phyloP scores from a whole-genome alignment of 2,113 vertebrate genomes.

The Pteropus alecto region DNA sequence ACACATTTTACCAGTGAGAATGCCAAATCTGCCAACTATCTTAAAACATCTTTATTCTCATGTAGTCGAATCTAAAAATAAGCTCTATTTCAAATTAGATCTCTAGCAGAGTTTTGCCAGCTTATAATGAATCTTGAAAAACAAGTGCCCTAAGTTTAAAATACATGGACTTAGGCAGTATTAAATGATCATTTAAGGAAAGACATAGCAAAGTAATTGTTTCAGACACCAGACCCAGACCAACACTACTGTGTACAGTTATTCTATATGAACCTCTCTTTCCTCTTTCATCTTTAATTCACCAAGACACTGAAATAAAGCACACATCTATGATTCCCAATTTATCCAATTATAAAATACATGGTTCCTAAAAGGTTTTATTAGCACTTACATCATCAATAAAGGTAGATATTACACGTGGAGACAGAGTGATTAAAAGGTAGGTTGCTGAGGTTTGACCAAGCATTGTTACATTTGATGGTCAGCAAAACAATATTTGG shows the following conservation, averaged over 20 bases:
- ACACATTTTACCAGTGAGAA: constrained; percentile 54
- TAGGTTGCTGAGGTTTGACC: background rate
- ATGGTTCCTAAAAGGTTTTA: background rate
- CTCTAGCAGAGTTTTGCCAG: background rate
- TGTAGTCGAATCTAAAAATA: constrained; percentile 58
- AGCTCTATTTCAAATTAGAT: constrained; percentile 37
- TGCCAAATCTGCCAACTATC: constrained; percentile 49
- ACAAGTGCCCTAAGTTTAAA: constrained; percentile 40
- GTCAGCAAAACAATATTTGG: background rate
- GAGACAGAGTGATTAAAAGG: background rate
- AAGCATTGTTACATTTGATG: background rate
- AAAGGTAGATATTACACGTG: background rate
- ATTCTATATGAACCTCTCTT: background rate
- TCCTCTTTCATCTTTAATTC: background rate
- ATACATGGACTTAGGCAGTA: background rate
- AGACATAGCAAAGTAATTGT: background rate
- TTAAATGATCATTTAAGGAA: background rate
- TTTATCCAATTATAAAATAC: background rate
- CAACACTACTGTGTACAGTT: background rate
- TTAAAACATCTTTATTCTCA: constrained; percentile 64
- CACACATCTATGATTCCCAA: background rate
- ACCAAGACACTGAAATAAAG: background rate
- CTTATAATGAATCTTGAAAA: constrained; percentile 37
- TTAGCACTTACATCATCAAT: background rate
- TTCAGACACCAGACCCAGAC: background rate